phyloP scores from a whole-genome alignment of 2,888 invertebrate genomes.

The Laothoe populi region DNA sequence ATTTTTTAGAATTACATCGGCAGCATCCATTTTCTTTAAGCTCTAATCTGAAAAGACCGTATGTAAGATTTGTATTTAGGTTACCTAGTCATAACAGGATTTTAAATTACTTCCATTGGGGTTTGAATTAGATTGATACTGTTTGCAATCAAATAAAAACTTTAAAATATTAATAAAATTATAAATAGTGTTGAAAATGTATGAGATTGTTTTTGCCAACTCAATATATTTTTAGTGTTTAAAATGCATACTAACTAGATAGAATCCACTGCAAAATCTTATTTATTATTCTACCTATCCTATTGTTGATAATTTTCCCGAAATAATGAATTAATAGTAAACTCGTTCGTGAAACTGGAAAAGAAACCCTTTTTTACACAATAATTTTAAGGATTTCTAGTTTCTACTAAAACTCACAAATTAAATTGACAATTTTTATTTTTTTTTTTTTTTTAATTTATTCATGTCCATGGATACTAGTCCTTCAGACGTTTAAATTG shows the following conservation, averaged over 20 bases:
- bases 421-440: background rate
- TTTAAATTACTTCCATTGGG: no score
- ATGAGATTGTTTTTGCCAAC: conserved; percentile 31
- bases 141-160: background rate
- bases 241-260: background rate
- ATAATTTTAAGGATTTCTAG: background rate
- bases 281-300: conserved; percentile 5
- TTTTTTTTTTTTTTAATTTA: no score
- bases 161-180: no score
- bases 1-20: conserved; percentile 54
- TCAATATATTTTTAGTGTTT: conserved; percentile 30
- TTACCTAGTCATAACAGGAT: background rate
- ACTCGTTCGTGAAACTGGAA: background rate
- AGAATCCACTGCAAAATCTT: background rate
- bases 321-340: background rate
- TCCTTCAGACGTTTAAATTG: no score
- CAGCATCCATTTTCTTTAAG: conserved; percentile 63
- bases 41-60: conserved; percentile 1
- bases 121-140: no score
- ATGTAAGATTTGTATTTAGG: background rate
- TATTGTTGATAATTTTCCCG: background rate
- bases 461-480: no score
- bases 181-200: background rate
- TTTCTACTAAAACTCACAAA: background rate
- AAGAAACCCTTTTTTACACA: background rate